A percentile compares a stretch with the other conserved stretches of the same genome.
Conservation (phyloP, 53 echinoderm and acorn worm genomes). For the Apostichopus leukothele region DNA sequence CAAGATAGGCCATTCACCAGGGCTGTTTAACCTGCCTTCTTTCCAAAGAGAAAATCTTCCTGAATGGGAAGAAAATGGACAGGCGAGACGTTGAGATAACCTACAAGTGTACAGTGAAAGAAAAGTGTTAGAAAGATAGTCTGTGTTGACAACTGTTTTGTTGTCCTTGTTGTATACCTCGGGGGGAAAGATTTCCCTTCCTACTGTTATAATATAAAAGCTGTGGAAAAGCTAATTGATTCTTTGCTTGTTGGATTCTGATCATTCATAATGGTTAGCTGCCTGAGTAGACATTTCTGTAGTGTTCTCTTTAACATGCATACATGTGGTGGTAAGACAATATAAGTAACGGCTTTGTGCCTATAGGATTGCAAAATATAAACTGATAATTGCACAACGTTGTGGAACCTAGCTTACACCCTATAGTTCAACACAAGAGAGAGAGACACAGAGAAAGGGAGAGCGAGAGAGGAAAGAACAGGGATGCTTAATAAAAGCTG, state of each 20-base stretch:
- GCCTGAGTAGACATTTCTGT: no score
- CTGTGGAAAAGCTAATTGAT: background rate
- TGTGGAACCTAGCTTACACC: no score
- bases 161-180: background rate
- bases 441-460: no score
- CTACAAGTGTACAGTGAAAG: background rate
- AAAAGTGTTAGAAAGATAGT: background rate
- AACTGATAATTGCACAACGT: no score
- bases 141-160: background rate
- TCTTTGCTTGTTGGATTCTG: background rate
- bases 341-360: no score
- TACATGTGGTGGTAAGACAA: no score
- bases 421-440: no score
- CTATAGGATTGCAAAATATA: no score
- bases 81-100: background rate
- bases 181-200: background rate
- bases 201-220: background rate
- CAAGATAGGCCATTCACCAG: background rate
- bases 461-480: no score
- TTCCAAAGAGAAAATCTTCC: background rate
- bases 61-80: background rate
- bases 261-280: background rate
- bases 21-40: background rate
- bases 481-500: no score
- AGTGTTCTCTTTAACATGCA: no score